Evolutionary conservation across 2,888 invertebrate genomes (phyloP), one percentile per base, ranked within the genome.

Genomic region (Sesia apiformis): DNA sequence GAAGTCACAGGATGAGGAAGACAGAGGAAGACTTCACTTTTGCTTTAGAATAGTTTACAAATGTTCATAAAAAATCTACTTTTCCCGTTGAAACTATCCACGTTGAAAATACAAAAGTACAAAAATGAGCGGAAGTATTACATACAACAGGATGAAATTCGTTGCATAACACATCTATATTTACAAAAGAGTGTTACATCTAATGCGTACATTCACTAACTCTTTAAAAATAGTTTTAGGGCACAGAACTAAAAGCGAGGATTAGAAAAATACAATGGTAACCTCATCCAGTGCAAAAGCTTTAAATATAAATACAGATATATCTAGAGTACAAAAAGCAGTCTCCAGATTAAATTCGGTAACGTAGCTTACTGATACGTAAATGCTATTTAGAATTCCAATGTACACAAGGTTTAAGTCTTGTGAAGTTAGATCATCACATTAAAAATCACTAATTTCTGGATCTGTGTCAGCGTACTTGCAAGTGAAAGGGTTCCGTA

Each of bases 401-500:
- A 23, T 23, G 23, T 23, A 7, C 40, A 56, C 39, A 23, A 23
- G 2, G 23, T 23, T 23, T 23, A 23, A 23, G 46, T 23, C 46
- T 8, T 23, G 8, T 46, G 46, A 46, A 50, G 57, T 61, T 49
- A 55, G 54, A 59, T 60, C 56, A 58, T 66, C 58, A 59, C 59
- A 60, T 79, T 84, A 91, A 72, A 92, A 92, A 74, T 92, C 92
- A 78, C 92, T 92, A 62, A 92, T 91, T 85, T 92, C 92, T 57
- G 92, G 92, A 73, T 92, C 92, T 60, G 92, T 92, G 72, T 94
- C 93, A 58, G 94, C 93, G 78, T 94, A 94, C 78, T 94, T 94
- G 87, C 94, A 94, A 49, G 94, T 93, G 70, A 94, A 94, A 6
- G 94, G 94, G 77, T 94, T 94, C 68, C 94, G 84, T 60, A 94